Conservation (phyloP, 2,113 vertebrate species). For the Hippocampus comes region DNA sequence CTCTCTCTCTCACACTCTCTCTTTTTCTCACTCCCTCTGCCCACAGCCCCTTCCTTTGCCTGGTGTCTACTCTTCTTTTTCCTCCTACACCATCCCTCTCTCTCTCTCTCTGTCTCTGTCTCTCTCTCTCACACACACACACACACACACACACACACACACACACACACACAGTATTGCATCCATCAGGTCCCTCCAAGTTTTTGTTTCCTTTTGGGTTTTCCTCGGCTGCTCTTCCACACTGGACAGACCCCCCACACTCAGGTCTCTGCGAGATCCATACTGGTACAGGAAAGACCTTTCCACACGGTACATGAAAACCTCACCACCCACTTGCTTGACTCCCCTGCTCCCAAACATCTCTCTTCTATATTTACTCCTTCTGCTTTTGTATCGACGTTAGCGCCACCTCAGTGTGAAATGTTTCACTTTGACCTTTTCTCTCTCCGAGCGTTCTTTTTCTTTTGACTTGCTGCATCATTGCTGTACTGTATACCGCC, state of each 20-base stretch:
- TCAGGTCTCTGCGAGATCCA: background rate
- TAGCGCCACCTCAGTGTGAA: background rate
- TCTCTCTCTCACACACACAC: no score
- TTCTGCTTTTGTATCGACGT: slow-evolving; percentile 10
- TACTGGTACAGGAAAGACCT: slow-evolving; percentile 46
- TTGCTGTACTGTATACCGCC: slow-evolving; percentile 11
- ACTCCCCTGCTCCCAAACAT: slow-evolving; percentile 25
- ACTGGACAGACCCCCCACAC: slow-evolving; percentile 7
- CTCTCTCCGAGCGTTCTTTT: slow-evolving; percentile 21
- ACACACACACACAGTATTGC: background rate
- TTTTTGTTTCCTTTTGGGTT: slow-evolving; percentile 30
- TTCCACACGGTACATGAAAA: slow-evolving; percentile 23
- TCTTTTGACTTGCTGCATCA: slow-evolving; percentile 30
- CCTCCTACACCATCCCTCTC: slow-evolving; percentile 33
- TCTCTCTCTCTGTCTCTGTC: no score
- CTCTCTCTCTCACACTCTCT: slow-evolving; percentile 3
- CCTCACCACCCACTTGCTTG: slow-evolving; percentile 30
- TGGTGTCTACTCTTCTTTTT: slow-evolving; percentile 5
- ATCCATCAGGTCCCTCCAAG: slow-evolving; percentile 3
- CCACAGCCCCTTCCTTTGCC: slow-evolving; percentile 49
- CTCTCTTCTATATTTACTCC: slow-evolving; percentile 17
- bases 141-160: no score
- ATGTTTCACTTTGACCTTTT: slow-evolving; percentile 12
- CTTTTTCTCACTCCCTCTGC: slow-evolving; percentile 30
- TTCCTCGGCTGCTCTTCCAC: slow-evolving; percentile 25